A percentile compares a stretch with the other conserved stretches of the same genome.
Evolutionary conservation across 2,888 invertebrate species (phyloP).

Genomic region (Gryllus longicercus): DNA sequence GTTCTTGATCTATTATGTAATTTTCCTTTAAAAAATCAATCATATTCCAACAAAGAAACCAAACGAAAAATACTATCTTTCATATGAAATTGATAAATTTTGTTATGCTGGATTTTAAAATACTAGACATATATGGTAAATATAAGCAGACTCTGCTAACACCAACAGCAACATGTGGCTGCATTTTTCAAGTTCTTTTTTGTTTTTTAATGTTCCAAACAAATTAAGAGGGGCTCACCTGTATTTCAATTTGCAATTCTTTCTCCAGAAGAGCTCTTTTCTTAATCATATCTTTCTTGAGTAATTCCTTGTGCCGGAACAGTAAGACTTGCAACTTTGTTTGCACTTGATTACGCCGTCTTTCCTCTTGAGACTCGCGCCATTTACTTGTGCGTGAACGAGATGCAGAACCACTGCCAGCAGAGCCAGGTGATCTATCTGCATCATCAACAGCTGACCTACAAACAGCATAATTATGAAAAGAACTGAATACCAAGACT

Average conservation of each 20-base stretch:
- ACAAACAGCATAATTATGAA: background rate
- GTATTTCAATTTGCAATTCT: conserved; percentile 85
- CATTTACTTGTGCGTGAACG: conserved; percentile 45
- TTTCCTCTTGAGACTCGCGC: conserved; percentile 52
- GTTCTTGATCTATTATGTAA: too few relatives aligned
- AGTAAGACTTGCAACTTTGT: conserved; percentile 68
- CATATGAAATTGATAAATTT: too few relatives aligned
- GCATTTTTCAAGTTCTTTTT: too few relatives aligned
- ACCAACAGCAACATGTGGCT: too few relatives aligned
- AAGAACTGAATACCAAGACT: too few relatives aligned
- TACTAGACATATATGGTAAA: too few relatives aligned
- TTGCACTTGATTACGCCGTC: conserved; percentile 53
- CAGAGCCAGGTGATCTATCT: background rate
- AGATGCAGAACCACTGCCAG: background rate
- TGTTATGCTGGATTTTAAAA: too few relatives aligned
- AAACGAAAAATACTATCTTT: too few relatives aligned
- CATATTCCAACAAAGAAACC: too few relatives aligned
- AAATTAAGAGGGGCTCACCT: conserved; percentile 51
- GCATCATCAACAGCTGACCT: background rate
- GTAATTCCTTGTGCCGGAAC: conserved; percentile 82
- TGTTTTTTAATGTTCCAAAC: too few relatives aligned
- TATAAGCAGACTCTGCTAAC: too few relatives aligned
- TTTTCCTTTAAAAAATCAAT: too few relatives aligned
- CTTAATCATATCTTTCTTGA: conserved; percentile 90
- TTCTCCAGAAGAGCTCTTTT: conserved; percentile 85